Conservation (phyloP, 1,140 invertebrate species). For the Heliconius eleuchia region DNA sequence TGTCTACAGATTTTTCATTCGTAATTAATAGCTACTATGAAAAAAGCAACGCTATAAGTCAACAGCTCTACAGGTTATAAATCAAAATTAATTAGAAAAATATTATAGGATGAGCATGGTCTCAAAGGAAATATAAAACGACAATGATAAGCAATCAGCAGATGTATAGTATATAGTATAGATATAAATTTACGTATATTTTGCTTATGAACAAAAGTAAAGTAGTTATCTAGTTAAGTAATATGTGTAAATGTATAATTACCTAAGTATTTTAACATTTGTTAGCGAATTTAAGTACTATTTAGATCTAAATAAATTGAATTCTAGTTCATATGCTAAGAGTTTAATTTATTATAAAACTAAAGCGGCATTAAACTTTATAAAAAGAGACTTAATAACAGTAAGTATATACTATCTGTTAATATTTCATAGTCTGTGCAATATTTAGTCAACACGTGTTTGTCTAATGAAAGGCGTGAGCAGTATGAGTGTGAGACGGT, state of each 20-base stretch:
- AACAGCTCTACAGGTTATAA: not conserved
- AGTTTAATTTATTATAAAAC: not conserved
- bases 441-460: conserved; percentile 59
- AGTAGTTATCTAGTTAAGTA: too few species aligned
- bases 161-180: not conserved
- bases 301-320: not conserved
- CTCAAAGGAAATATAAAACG: not conserved
- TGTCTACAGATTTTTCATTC: conserved; percentile 8
- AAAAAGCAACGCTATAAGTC: not conserved
- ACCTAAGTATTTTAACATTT: too few species aligned
- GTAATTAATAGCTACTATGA: not conserved
- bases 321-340: not conserved
- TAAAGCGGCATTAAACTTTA: not conserved
- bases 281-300: too few species aligned
- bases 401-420: too few species aligned
- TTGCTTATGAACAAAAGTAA: not conserved
- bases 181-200: not conserved
- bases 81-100: not conserved
- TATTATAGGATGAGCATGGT: not conserved
- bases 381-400: not conserved
- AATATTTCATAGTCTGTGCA: not conserved
- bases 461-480: conserved; percentile 64
- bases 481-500: conserved; percentile 67
- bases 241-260: too few species aligned
- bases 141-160: conserved; percentile 6